Evolutionary conservation across 92 coral and sea anemone species (phyloP).

Genomic region (Epizoanthus ramosus): DNA sequence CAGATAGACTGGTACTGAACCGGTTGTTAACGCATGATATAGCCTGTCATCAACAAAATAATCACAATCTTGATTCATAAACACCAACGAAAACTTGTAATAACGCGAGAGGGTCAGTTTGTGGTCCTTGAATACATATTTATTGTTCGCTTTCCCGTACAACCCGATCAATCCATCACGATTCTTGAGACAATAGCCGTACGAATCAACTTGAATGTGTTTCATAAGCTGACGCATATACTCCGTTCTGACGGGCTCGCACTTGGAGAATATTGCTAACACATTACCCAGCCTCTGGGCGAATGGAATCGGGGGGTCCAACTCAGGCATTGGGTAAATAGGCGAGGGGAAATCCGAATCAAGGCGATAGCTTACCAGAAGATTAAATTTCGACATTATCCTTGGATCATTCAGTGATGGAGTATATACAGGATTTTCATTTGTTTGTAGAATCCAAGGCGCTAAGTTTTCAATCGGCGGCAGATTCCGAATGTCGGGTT

Average conservation of each 20-base stretch:
- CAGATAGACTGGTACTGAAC: conserved; percentile 93
- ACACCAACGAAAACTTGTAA: conserved; percentile 90
- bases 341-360: conserved; percentile 99
- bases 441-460: conserved; percentile 95
- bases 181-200: conserved; percentile 82
- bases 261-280: conserved; percentile 81
- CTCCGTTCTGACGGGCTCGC: conserved; percentile 90
- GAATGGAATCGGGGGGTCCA: conserved; percentile 82
- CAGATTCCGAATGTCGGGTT: conserved; percentile 81
- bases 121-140: conserved; percentile 79
- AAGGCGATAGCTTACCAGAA: conserved; percentile 78
- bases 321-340: conserved; percentile 78
- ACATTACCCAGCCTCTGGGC: conserved; percentile 72
- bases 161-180: conserved; percentile 78
- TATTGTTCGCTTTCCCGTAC: conserved; percentile 63
- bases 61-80: conserved; percentile 95
- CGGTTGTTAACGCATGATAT: conserved; percentile 87
- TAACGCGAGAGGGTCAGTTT: conserved; percentile 72
- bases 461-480: conserved; percentile 90
- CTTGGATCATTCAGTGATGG: conserved; percentile 67
- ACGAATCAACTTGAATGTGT: conserved; percentile 80
- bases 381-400: conserved; percentile 86
- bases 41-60: conserved; percentile 92
- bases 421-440: conserved; percentile 93
- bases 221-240: conserved; percentile 89